Evolutionary conservation across 2,888 invertebrate species (phyloP).

Genomic region (Dryocosmus kuriphilus): DNA sequence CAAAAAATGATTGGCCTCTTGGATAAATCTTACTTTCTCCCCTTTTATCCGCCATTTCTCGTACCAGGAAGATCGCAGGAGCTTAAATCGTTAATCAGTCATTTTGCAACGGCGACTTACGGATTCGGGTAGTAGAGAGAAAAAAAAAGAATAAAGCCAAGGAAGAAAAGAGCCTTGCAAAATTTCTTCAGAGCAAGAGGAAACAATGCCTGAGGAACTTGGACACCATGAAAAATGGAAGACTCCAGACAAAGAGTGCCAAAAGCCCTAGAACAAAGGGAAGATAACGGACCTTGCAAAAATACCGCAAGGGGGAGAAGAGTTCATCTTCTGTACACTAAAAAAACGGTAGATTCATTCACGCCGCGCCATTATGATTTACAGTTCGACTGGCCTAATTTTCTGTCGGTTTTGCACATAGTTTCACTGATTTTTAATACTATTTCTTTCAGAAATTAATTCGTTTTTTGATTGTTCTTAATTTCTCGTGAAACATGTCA

Average conservation of each 20-base stretch:
- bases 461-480: too few relatives aligned
- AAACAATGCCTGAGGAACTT: conserved; percentile 48
- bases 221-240: conserved; percentile 53
- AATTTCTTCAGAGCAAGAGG: conserved; percentile 44
- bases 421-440: too few relatives aligned
- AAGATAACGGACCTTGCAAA: conserved; percentile 73
- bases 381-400: too few relatives aligned
- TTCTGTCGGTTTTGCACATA: too few relatives aligned
- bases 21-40: conserved; percentile 10
- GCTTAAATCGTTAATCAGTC: conserved; percentile 64
- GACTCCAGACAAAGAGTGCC: conserved; percentile 68
- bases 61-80: conserved; percentile 39
- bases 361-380: neutral
- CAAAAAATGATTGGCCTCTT: neutral
- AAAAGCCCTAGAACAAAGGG: conserved; percentile 72
- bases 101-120: conserved; percentile 61
- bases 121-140: conserved; percentile 48
- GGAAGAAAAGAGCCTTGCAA: conserved; percentile 63
- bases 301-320: conserved; percentile 60
- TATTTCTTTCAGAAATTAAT: too few relatives aligned
- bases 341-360: neutral
- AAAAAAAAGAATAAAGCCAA: conserved; percentile 50
- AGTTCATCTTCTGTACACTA: conserved; percentile 4
- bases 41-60: conserved; percentile 40
- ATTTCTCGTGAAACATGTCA: too few relatives aligned